Evolutionary conservation across 1,140 invertebrate genomes (phyloP).

Genomic region (Octopus bimaculoides): DNA sequence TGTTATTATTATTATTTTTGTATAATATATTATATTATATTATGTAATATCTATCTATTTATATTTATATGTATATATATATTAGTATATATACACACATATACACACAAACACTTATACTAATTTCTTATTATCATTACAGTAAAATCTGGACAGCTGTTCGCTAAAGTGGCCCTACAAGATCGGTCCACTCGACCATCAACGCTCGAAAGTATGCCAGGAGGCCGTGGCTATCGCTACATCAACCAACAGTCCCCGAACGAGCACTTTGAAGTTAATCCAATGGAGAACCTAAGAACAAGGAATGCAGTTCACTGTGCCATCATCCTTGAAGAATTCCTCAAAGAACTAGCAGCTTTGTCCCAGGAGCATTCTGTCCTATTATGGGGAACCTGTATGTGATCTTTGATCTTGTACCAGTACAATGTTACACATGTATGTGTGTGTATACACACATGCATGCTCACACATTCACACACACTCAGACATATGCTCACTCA

Average conservation of each 20-base stretch:
- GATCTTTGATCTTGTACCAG: too few species aligned
- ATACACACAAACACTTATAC: too few species aligned
- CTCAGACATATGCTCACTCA: too few species aligned
- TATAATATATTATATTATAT: too few species aligned
- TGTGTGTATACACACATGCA: too few species aligned
- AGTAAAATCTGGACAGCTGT: neutral
- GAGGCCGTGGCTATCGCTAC: constrained; percentile 38
- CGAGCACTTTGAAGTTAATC: constrained; percentile 30
- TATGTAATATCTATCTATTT: too few species aligned
- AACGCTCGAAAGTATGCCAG: constrained; percentile 18
- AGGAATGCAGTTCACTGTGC: constrained; percentile 75
- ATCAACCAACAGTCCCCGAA: constrained; percentile 34
- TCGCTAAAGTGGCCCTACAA: constrained; percentile 23
- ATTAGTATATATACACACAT: too few species aligned
- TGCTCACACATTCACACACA: too few species aligned
- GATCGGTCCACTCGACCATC: constrained; percentile 24
- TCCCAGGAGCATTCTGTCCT: constrained; percentile 77
- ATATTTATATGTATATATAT: too few species aligned
- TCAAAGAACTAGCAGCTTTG: constrained; percentile 87
- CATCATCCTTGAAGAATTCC: constrained; percentile 88
- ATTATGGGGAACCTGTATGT: constrained; percentile 15
- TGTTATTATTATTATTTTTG: too few species aligned
- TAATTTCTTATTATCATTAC: too few species aligned
- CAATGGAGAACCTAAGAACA: constrained; percentile 52
- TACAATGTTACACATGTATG: too few species aligned